Base-by-base conservation (phyloP, 2,113 vertebrate species). In the Phyllopteryx taeniolatus region DNA sequence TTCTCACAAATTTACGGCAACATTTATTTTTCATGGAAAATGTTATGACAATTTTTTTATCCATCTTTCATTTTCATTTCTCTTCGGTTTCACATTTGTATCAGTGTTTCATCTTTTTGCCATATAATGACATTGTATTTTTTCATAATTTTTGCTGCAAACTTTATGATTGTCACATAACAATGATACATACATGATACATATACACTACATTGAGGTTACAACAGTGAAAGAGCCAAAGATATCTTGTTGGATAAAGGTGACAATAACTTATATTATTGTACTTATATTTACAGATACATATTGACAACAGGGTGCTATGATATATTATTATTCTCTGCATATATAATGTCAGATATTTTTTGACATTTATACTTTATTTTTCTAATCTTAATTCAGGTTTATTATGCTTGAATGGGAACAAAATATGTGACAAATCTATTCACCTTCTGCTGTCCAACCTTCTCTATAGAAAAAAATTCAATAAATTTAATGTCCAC, bases 281-380 rank as follows among this genome's bases (percentile, higher is more conserved):
- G 56, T 61, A 35, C 59, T 61, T 61, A 61, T 61, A 61, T 61
- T 61, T 61, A 61, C 59, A 61, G 59, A 8, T 61, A 61, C 15
- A 35, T 61, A 59, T 61, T 61, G 59, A 61, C 5, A 72, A 67
- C 71, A 79, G 71, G 78, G 76, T 85, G 82, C 76, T 84, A 80
- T 76, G 68, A 79, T 83, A 61, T 60, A 44, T 66, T 65, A 66
- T 65, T 22, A 44, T 47, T 66, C 7, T 66, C 44, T 47, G 64
- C 64, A 22, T 15, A 65, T 44, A 46, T 65, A 65, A 65, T 65
- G 64, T 66, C 64, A 49, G 35, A 66, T 53, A 46, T n/a, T 62
- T 72, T 69, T 57, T n/a, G n/a, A 57, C 51, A 67, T 68, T 67
- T 19, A 61, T 19, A 51, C 19, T 62, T 73, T 0, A 57, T 17